Evolutionary conservation across 2,888 invertebrate species (phyloP).

Genomic region (Morpho achilles): DNA sequence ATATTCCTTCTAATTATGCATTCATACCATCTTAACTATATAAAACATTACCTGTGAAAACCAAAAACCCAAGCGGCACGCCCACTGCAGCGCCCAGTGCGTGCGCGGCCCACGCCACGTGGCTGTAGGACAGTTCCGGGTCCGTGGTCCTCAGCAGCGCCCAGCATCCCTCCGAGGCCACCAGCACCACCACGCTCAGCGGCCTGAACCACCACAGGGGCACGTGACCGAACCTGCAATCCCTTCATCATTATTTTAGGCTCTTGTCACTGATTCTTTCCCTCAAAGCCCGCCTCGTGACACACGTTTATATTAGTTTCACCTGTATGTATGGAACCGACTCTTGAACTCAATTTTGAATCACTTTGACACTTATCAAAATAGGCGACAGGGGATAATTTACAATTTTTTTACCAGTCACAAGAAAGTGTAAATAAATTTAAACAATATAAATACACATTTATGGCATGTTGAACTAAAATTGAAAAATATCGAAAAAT

Average conservation of each 20-base stretch:
- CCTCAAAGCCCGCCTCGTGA: too few relatives aligned
- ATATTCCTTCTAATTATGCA: too few relatives aligned
- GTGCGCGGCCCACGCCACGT: constrained; percentile 86
- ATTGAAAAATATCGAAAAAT: too few relatives aligned
- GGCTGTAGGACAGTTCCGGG: constrained; percentile 33
- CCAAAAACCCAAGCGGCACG: constrained; percentile 80
- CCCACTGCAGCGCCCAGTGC: constrained; percentile 84
- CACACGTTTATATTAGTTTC: too few relatives aligned
- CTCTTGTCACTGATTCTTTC: too few relatives aligned
- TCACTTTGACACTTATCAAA: too few relatives aligned
- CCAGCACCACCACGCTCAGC: constrained; percentile 80
- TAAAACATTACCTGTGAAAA: constrained; percentile 61
- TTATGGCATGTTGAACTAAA: not conserved
- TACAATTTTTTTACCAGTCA: too few relatives aligned
- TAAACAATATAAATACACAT: not conserved
- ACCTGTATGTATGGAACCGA: too few relatives aligned
- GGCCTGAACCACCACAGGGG: constrained; percentile 77
- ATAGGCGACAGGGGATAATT: too few relatives aligned
- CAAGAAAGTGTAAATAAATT: not conserved
- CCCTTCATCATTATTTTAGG: too few relatives aligned
- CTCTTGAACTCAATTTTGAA: too few relatives aligned
- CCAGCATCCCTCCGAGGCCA: constrained; percentile 80
- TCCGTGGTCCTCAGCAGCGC: constrained; percentile 42
- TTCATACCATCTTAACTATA: not conserved
- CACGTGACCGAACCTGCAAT: constrained; percentile 57